Percentiles rank a stretch among this genome's conserved stretches.
phyloP scores from a whole-genome alignment of 2,888 invertebrate genomes.

The Adelphocoris suturalis region DNA sequence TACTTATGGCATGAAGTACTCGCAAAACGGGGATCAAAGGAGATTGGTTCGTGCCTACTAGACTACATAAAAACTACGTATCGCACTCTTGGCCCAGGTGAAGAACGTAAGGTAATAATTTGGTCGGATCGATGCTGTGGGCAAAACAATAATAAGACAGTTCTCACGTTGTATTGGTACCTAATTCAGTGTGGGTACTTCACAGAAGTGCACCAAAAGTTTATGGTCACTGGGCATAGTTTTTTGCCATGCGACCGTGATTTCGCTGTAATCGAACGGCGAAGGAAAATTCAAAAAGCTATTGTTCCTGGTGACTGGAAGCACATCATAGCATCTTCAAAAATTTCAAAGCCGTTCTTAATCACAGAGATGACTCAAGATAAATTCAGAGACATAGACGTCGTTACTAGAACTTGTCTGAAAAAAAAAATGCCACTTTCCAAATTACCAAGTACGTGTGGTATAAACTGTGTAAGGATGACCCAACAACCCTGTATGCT shows the following conservation, averaged over 20 bases:
- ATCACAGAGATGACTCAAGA: slow-evolving; percentile 23
- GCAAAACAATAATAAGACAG: not conserved
- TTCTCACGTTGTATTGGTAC: not conserved
- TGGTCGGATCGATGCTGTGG: not conserved
- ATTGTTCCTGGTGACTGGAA: slow-evolving; percentile 74
- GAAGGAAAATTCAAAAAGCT: slow-evolving; percentile 73
- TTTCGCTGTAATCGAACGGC: slow-evolving; percentile 74
- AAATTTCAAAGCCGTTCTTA: not conserved
- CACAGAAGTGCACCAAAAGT: slow-evolving; percentile 75
- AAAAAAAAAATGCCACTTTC: slow-evolving; percentile 69
- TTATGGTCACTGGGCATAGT: slow-evolving; percentile 75
- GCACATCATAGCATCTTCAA: slow-evolving; percentile 70
- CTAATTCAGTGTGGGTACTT: slow-evolving; percentile 72
- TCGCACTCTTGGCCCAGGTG: slow-evolving; percentile 29
- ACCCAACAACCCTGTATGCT: slow-evolving; percentile 71
- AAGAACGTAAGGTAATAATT: slow-evolving; percentile 70
- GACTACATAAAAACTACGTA: slow-evolving; percentile 65
- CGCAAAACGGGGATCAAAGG: slow-evolving; percentile 72
- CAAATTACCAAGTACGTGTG: slow-evolving; percentile 71
- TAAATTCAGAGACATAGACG: slow-evolving; percentile 70
- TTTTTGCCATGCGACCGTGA: no score
- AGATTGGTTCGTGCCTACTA: slow-evolving; percentile 71
- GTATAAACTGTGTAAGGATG: slow-evolving; percentile 73
- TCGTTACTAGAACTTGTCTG: slow-evolving; percentile 65
- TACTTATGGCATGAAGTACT: slow-evolving; percentile 72